Conservation (phyloP, 1,140 invertebrate species). For the Temnothorax longispinosus region DNA sequence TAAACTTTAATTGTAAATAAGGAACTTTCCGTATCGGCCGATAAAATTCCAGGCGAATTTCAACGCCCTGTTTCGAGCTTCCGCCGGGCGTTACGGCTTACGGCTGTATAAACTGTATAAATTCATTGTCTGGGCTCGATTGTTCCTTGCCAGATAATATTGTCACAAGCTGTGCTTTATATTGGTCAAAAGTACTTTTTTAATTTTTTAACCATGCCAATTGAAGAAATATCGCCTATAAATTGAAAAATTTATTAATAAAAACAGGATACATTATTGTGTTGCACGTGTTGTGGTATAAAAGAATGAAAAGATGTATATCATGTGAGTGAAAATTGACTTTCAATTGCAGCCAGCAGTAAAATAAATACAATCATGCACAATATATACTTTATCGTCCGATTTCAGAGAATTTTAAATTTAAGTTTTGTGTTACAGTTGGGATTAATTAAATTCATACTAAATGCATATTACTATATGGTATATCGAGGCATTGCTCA, state of each 20-base stretch:
- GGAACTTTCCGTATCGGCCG: conserved; percentile 48
- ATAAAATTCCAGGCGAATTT: conserved; percentile 45
- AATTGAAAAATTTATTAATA: not conserved
- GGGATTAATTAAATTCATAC: conserved; percentile 25
- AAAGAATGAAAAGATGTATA: not conserved
- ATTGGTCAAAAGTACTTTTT: not conserved
- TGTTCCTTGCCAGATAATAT: conserved; percentile 9
- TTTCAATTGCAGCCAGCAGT: not conserved
- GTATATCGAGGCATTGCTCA: not conserved
- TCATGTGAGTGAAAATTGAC: not conserved
- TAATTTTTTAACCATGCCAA: not conserved
- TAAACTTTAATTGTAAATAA: conserved; percentile 33
- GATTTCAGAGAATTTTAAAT: conserved; percentile 4
- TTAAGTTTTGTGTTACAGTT: conserved; percentile 3
- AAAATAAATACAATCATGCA: not conserved
- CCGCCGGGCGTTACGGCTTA: not conserved
- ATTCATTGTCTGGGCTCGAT: conserved; percentile 44
- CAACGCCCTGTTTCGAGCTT: conserved; percentile 35
- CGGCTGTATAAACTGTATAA: conserved; percentile 32
- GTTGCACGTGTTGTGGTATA: not conserved
- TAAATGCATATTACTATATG: not conserved
- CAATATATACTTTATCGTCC: conserved; percentile 20
- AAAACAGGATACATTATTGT: not conserved
- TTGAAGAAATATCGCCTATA: not conserved
- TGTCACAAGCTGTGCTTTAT: not conserved